These are phyloP conservation scores for Saturnia japonica DNA, from an alignment of 2,888 invertebrate genomes.

Conservation along the genomic window DNA sequence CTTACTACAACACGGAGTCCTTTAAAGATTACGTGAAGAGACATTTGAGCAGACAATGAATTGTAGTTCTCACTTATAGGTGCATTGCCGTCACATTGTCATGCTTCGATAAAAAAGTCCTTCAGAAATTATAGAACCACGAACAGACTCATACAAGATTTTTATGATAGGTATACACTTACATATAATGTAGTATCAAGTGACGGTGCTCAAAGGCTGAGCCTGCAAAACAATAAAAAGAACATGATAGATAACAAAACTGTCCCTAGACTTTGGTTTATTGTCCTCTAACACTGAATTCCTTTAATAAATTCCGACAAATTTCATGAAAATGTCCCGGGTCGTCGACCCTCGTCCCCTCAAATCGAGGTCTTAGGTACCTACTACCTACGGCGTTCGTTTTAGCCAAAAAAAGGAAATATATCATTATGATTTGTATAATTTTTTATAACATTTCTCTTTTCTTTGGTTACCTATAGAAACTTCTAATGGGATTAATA, in stretches of 20 bases:
- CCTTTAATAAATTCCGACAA: conserved; percentile 13
- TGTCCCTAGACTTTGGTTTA: neutral
- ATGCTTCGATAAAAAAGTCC: no score
- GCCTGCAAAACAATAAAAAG: neutral
- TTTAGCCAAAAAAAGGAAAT: neutral
- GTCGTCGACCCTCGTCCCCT: conserved; percentile 9
- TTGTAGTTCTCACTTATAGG: no score
- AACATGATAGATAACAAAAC: neutral
- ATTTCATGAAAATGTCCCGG: conserved; percentile 14
- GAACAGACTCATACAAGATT: no score
- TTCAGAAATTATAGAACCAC: no score
- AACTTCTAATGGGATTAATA: neutral
- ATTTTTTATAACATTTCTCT: neutral
- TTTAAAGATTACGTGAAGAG: no score
- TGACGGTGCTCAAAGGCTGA: neutral
- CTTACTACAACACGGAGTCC: no score
- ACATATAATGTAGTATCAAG: no score
- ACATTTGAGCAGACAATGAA: no score
- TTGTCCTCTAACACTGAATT: conserved; percentile 9
- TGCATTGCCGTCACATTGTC: no score
- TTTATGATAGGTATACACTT: no score
- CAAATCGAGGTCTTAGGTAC: conserved; percentile 4
- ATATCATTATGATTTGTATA: conserved; percentile 12
- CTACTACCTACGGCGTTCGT: conserved; percentile 8
- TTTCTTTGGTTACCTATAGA: neutral